Evolutionary conservation across 1,140 invertebrate genomes (phyloP), one percentile per base, ranked within the genome.

Genomic region (Prorops nasuta): DNA sequence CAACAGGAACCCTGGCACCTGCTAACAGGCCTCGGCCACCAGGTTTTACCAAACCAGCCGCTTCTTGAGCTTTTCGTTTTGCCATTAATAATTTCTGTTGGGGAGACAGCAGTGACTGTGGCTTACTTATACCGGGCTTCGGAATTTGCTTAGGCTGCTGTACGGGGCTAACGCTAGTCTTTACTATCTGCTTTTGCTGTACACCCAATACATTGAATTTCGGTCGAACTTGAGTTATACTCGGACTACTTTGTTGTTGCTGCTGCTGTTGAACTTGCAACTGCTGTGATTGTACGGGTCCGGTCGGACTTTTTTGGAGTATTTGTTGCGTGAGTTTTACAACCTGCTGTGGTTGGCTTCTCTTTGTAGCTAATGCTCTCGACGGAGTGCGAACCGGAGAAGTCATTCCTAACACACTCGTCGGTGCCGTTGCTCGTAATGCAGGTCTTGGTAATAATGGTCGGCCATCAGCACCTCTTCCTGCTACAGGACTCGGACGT

Each of bases 11-110:
- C 2, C 69, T 53, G 2, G 57, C 53, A 35, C 56, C 57, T 15
- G 62, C 35, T 19, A 71, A 39, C 19, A 73, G 42, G 1, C 63
- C 64, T 16, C 69, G 64, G 19, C 16, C 48, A 28, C 63, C 49
- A 3, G 67, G 35, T 48, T 72, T 75, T 2, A 57, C 18, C 0
- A 67, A 34, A 3, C 71, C 74, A 9, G 67, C 72, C 32, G 72
- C 69, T 38, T 75, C 74, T 31, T 73, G 70, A 3, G 69, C 71
- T 52, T 78, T 79, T 43, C 69, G 70, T 38, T 76, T 76, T 3
- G 74, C 72, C 66, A 76, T 74, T 18, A 76, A 15, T 44, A 78
- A 57, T 21, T 77, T 79, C 49, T 79, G 77, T 37, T 77, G 74
- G 4, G 74, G 71, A 22, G 73, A 71, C 20, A 74, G 61, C 3